Evolutionary conservation across 2,797 vertebrate genomes (phyloP).

Genomic region (Halcyon chelicuti): DNA sequence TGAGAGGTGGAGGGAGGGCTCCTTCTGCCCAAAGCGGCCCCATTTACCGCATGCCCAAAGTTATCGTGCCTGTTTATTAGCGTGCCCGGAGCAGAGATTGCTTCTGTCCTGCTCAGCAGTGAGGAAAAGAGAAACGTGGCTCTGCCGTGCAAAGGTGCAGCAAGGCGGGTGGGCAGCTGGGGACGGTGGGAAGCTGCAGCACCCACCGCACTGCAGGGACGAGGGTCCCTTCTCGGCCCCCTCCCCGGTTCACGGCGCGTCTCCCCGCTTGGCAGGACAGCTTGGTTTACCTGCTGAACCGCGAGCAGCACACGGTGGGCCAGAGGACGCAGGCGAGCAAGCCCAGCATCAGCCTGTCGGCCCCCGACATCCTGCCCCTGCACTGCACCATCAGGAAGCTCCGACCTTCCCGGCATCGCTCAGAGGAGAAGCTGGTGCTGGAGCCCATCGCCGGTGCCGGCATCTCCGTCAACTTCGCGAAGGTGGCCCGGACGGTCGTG

Average conservation of each 20-base stretch:
- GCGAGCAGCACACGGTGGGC: conserved; percentile 93
- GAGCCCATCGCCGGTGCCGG: conserved; percentile 88
- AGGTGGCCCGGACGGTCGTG: conserved; percentile 83
- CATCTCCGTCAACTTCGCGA: conserved; percentile 88
- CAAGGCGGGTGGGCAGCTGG: not conserved
- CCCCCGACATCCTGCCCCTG: conserved; percentile 93
- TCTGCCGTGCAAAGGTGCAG: not conserved
- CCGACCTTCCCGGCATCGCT: conserved; percentile 54
- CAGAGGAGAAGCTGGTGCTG: conserved; percentile 78
- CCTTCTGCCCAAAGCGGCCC: not conserved
- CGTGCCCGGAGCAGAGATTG: not conserved
- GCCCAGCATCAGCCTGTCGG: conserved; percentile 93
- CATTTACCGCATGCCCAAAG: not conserved
- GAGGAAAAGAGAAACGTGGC: not conserved
- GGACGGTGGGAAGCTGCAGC: not conserved
- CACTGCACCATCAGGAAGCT: conserved; percentile 87
- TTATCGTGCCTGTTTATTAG: not conserved
- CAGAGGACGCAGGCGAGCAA: conserved; percentile 92
- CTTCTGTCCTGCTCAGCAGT: not conserved
- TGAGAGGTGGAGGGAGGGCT: not conserved
- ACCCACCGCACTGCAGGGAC: not conserved
- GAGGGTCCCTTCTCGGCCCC: not conserved
- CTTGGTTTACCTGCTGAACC: conserved; percentile 92
- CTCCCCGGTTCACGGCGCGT: not conserved
- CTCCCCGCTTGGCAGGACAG: conserved; percentile 84